Conservation (phyloP, 2,888 invertebrate genomes). For the Lamproptera curius region DNA sequence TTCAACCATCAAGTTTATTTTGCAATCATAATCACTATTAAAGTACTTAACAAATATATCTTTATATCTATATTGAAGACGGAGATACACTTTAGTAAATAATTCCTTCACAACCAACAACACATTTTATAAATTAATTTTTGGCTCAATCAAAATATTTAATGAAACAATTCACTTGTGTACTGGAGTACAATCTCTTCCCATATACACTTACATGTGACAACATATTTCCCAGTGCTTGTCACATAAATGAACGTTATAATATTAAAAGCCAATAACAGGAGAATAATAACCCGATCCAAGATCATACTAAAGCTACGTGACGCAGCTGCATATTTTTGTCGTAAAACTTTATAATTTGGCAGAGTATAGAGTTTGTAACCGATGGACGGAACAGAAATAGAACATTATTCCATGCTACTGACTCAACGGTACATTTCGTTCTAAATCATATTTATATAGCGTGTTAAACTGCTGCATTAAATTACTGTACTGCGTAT, state of each 20-base stretch:
- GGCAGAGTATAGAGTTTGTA: conserved; percentile 59
- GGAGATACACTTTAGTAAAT: no score
- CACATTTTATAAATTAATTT: no score
- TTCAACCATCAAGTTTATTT: no score
- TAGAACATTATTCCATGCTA: conserved; percentile 62
- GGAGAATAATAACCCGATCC: background rate
- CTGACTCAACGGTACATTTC: conserved; percentile 46
- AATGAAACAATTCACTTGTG: no score
- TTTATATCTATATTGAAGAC: no score
- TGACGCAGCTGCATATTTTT: conserved; percentile 64
- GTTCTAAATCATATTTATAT: conserved; percentile 31
- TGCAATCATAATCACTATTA: no score
- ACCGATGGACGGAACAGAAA: conserved; percentile 58
- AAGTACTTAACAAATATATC: no score
- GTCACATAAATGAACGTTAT: background rate
- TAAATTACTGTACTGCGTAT: background rate
- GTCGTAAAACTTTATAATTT: conserved; percentile 68
- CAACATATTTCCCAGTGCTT: background rate
- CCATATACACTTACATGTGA: no score
- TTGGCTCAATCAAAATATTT: no score
- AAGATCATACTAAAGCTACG: conserved; percentile 27
- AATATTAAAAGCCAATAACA: background rate
- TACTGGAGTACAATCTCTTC: no score
- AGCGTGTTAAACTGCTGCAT: conserved; percentile 6
- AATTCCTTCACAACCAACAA: no score